These are phyloP conservation scores for Chamaea fasciata DNA, from an alignment of 2,113 vertebrate species.

Conservation along the genomic window DNA sequence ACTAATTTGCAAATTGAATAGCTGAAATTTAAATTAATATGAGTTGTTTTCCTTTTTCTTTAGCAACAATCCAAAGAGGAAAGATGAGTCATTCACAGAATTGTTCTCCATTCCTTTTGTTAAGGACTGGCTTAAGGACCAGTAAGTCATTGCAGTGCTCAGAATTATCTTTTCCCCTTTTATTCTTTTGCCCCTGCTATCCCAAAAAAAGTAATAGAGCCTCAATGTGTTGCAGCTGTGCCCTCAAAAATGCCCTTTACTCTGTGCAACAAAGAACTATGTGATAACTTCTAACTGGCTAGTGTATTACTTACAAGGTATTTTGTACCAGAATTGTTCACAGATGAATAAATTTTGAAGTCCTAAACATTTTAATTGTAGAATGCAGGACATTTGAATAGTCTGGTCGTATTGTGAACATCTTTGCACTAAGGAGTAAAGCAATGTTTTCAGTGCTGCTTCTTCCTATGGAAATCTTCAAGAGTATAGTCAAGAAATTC, in stretches of 20 bases:
- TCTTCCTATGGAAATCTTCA: not conserved
- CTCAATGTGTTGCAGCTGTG: not conserved
- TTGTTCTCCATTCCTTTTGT: conserved; percentile 90
- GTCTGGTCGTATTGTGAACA: not conserved
- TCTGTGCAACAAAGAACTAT: not conserved
- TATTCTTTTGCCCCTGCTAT: not conserved
- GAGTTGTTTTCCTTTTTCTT: conserved; percentile 10
- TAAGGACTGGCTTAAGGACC: conserved; percentile 75
- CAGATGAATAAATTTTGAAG: not conserved
- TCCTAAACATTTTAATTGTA: not conserved
- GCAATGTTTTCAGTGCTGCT: not conserved
- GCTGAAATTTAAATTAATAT: conserved; percentile 15
- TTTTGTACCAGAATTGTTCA: not conserved
- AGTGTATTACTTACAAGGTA: not conserved
- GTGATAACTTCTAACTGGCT: not conserved
- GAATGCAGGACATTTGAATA: not conserved
- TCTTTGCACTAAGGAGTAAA: not conserved
- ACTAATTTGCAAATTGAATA: conserved; percentile 19
- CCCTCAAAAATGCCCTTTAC: not conserved
- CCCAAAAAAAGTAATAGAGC: not conserved
- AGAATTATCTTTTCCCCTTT: not conserved
- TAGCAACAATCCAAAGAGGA: conserved; percentile 83
- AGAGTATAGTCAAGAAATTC: not conserved
- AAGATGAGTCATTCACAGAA: conserved; percentile 65
- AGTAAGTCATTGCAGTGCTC: conserved; percentile 77